Base-by-base conservation (phyloP, 2,888 invertebrate species). In the Ectemnius lituratus region DNA sequence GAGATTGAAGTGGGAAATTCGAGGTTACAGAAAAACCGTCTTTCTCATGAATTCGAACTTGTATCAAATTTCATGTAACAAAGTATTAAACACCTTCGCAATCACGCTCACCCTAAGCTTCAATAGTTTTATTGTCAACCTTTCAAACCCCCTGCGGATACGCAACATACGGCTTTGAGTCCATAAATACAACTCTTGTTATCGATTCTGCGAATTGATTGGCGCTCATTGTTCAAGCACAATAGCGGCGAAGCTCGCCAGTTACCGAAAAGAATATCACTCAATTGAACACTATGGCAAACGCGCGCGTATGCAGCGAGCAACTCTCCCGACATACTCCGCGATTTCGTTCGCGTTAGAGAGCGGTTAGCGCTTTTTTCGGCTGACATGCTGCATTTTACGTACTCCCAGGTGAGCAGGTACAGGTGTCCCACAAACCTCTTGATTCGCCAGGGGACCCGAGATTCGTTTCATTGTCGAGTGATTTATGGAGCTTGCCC, bases 121-220 rank as follows among this genome's bases (percentile, higher is more conserved):
- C 60, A 16, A 47, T n/a, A 13, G 23, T 28, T 60, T 64, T 65
- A 59, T 65, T 56, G 58, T 47, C 18, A 3, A 18, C 14, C 46
- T 8, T 0, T 13, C 14, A 0, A 6, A n/a, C 6, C 27, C 13
- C 62, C 11, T 45, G 28, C 27, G 49, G 45, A 37, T 23, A 37
- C 11, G 18, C 60, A 23, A 27, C 61, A 16, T 60, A 70, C 27
- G 20, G 4, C 28, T 52, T 65, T 45, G 57, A 57, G 58, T 11
- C 13, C 37, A 18, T 49, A 46, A 45, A 46, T 20, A 46, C 58
- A n/a, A n/a, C 14, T 5, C n/a, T 37, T 60, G 60, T 60, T 28
- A 37, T n/a, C 14, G 52, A 52, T 60, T 60, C n/a, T 27, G n/a
- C 11, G n/a, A n/a, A 60, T 27, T 60, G 28, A 60, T 60, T 60